These are phyloP conservation scores for Stegodyphus mimosarum DNA, from an alignment of 1,140 invertebrate species.

Conservation along the genomic window DNA sequence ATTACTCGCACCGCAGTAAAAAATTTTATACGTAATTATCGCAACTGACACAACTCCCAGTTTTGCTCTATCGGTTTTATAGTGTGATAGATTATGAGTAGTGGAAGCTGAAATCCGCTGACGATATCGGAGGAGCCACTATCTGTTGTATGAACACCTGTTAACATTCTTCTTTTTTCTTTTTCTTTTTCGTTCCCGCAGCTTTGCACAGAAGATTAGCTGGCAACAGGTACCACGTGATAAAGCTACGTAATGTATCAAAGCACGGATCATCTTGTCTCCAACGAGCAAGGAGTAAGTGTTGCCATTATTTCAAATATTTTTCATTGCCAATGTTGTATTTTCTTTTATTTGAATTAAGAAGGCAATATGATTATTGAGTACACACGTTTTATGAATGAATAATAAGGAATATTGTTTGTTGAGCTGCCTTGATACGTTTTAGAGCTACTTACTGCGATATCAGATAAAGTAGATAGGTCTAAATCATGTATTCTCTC, in stretches of 20 bases:
- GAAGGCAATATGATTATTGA: background rate
- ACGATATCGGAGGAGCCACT: background rate
- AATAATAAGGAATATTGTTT: background rate
- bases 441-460: background rate
- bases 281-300: conserved; percentile 50
- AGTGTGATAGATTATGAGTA: too few relatives aligned
- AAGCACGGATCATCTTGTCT: conserved; percentile 45
- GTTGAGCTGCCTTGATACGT: background rate
- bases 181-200: background rate
- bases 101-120: too few relatives aligned
- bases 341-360: background rate
- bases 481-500: too few relatives aligned
- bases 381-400: background rate
- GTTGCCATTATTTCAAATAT: background rate
- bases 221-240: conserved; percentile 18
- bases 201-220: background rate
- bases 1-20: too few relatives aligned
- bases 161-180: conserved; percentile 17
- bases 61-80: too few relatives aligned
- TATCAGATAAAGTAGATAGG: too few relatives aligned
- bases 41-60: too few relatives aligned
- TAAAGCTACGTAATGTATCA: conserved; percentile 29
- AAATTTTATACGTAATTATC: too few relatives aligned
- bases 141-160: conserved; percentile 38
- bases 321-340: background rate